phyloP scores from a whole-genome alignment of 2,113 vertebrate genomes.

The Naja naja region DNA sequence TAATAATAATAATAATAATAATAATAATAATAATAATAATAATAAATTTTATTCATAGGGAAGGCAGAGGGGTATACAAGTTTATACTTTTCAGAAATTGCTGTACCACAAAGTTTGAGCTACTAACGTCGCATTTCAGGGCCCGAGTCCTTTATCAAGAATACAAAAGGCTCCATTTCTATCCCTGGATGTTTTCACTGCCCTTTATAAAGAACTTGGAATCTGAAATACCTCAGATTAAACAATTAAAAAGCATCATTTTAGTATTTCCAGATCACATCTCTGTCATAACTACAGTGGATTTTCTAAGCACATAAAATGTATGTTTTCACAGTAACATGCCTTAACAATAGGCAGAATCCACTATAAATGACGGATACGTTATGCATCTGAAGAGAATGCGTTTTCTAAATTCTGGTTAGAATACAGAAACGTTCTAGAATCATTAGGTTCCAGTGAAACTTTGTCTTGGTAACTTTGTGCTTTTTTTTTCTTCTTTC shows the following conservation, averaged over 20 bases:
- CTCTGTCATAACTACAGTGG: neutral
- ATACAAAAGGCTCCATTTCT: neutral
- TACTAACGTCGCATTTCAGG: neutral
- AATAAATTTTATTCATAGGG: neutral
- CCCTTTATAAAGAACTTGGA: neutral
- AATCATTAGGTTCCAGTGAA: neutral
- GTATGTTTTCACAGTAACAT: neutral
- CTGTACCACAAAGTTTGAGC: neutral
- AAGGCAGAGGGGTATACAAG: neutral
- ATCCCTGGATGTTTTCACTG: neutral
- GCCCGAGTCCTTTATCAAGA: neutral
- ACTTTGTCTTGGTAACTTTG: neutral
- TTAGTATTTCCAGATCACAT: neutral
- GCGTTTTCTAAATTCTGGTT: neutral
- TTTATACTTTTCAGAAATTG: neutral
- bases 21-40: too few species aligned
- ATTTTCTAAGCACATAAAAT: neutral
- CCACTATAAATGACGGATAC: neutral
- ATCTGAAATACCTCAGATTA: neutral
- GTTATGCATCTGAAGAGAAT: neutral
- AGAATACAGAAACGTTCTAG: neutral
- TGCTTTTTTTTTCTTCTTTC: too few species aligned
- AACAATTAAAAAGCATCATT: neutral
- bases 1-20: too few species aligned
- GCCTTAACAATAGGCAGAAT: neutral